Evolutionary conservation across 2,888 invertebrate species (phyloP).

Genomic region (Pediacus dermestoides): DNA sequence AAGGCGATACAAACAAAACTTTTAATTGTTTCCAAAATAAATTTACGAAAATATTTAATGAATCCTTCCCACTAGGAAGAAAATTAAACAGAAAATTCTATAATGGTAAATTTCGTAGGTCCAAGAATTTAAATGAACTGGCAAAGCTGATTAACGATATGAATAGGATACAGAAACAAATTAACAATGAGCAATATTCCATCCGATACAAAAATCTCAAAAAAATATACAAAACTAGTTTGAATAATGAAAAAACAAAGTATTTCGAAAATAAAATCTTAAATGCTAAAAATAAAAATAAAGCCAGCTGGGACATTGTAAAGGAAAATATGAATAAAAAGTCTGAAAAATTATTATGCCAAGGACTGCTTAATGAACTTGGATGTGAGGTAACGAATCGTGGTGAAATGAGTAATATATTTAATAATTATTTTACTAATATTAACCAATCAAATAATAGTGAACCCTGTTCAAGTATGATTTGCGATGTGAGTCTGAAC

Average conservation of each 20-base stretch:
- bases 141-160: not conserved
- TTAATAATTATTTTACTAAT: not conserved
- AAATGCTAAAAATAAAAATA: not conserved
- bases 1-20: not conserved
- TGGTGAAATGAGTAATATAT: not conserved
- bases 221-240: not conserved
- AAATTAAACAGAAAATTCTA: not conserved
- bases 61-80: conserved; percentile 1
- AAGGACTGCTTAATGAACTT: no score
- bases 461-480: no score
- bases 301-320: not conserved
- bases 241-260: not conserved
- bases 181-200: not conserved
- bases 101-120: not conserved
- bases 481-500: no score
- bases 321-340: not conserved
- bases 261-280: not conserved
- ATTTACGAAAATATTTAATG: not conserved
- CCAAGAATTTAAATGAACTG: conserved; percentile 1
- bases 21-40: conserved; percentile 1
- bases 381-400: no score
- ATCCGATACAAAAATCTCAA: not conserved
- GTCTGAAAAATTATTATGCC: not conserved
- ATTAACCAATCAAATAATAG: no score
- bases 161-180: not conserved